These are phyloP conservation scores for Leptopilina myrica DNA, from an alignment of 2,888 invertebrate genomes.

Conservation along the genomic window DNA sequence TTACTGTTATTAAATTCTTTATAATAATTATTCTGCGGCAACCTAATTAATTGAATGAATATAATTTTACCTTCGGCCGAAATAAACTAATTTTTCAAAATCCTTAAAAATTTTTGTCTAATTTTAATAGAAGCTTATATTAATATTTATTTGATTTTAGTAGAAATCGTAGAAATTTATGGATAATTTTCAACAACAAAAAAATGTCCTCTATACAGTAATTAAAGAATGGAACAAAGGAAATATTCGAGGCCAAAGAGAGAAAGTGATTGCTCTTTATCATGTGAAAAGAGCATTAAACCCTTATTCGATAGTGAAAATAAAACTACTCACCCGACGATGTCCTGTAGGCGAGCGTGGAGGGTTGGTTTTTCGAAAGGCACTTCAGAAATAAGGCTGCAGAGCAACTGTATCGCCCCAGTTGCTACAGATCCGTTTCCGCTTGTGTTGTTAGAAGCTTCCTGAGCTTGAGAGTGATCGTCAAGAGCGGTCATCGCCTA, in stretches of 20 bases:
- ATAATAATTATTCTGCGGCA: too few species aligned
- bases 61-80: too few species aligned
- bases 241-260: neutral
- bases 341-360: constrained; percentile 78
- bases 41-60: too few species aligned
- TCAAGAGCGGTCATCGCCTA: constrained; percentile 69
- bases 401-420: constrained; percentile 78
- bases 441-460: constrained; percentile 65
- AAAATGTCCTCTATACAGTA: neutral
- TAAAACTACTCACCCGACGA: constrained; percentile 79
- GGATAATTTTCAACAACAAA: neutral
- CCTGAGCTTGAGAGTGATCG: constrained; percentile 70
- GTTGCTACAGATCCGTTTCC: constrained; percentile 76
- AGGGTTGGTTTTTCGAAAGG: constrained; percentile 75
- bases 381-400: constrained; percentile 77
- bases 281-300: constrained; percentile 37
- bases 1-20: too few species aligned
- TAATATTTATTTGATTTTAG: too few species aligned
- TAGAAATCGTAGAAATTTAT: too few species aligned
- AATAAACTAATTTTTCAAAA: too few species aligned
- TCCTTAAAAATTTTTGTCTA: too few species aligned
- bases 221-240: neutral
- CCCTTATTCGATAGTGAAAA: constrained; percentile 29
- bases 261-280: constrained; percentile 38
- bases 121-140: too few species aligned